Conservation (phyloP, 2,113 vertebrate species). For the Camelus bactrianus region DNA sequence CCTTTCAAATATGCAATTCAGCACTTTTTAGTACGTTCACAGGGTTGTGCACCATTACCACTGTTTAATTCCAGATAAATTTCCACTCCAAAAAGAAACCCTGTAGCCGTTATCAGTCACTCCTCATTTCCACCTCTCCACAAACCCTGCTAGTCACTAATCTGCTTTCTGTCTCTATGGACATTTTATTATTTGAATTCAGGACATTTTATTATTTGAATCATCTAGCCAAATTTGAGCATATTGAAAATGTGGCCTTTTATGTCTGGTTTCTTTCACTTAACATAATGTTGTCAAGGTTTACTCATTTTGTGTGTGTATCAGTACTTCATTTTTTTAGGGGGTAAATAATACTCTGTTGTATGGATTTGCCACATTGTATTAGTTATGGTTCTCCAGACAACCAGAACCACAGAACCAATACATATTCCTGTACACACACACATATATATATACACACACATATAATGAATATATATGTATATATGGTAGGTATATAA, state of each 20-base stretch:
- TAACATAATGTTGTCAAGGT: neutral
- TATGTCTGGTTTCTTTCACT: neutral
- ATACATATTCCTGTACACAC: neutral
- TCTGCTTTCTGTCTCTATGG: neutral
- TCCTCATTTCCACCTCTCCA: neutral
- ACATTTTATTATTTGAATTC: constrained; percentile 4
- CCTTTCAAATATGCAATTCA: neutral
- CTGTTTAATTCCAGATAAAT: neutral
- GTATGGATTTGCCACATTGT: neutral
- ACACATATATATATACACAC: too few species aligned
- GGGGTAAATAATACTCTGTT: neutral
- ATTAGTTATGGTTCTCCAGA: neutral
- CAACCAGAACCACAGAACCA: neutral
- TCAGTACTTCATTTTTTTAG: neutral
- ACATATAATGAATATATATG: too few species aligned
- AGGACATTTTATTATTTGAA: neutral
- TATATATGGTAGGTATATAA: neutral
- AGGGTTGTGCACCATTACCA: neutral
- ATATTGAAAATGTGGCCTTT: neutral
- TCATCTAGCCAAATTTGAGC: neutral
- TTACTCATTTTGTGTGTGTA: neutral
- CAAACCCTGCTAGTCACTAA: neutral
- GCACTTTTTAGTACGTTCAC: neutral
- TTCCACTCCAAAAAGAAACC: neutral
- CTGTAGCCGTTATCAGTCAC: neutral